These are phyloP conservation scores for Adelges cooleyi DNA, from an alignment of 1,140 invertebrate genomes.

Conservation along the genomic window DNA sequence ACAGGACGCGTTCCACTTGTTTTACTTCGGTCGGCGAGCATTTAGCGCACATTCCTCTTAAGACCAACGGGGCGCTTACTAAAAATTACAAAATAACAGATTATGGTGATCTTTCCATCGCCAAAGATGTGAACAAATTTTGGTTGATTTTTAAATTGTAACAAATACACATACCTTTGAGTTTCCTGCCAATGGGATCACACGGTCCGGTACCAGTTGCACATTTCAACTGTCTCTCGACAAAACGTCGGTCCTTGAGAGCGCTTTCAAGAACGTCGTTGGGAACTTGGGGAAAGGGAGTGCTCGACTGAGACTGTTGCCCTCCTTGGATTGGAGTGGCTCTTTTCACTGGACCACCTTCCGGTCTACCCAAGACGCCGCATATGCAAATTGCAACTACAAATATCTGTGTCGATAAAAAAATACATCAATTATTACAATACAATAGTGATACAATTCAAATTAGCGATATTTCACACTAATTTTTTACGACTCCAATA, in stretches of 20 bases:
- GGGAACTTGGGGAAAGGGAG: slow-evolving; percentile 14
- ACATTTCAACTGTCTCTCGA: slow-evolving; percentile 56
- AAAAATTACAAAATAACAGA: slow-evolving; percentile 37
- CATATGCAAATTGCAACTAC: not conserved
- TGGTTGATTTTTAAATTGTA: too few species aligned
- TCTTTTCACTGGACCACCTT: not conserved
- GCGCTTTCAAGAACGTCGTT: slow-evolving; percentile 53
- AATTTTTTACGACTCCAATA: too few species aligned
- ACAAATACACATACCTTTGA: slow-evolving; percentile 61
- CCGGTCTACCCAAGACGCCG: not conserved
- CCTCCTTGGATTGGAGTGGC: not conserved
- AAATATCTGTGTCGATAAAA: not conserved
- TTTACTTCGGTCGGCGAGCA: slow-evolving; percentile 51
- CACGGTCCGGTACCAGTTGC: slow-evolving; percentile 56
- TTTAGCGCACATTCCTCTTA: slow-evolving; percentile 54
- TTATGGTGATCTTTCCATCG: too few species aligned
- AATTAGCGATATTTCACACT: too few species aligned
- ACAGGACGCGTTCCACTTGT: slow-evolving; percentile 56
- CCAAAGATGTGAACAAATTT: too few species aligned
- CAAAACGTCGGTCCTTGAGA: slow-evolving; percentile 54
- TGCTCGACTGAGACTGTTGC: not conserved
- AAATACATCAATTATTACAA: too few species aligned
- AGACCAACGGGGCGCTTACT: slow-evolving; percentile 56
- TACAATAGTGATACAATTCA: too few species aligned
- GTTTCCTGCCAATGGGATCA: slow-evolving; percentile 53